These are phyloP conservation scores for Buceros bicornis DNA, from an alignment of 2,797 vertebrate genomes.

Conservation along the genomic window DNA sequence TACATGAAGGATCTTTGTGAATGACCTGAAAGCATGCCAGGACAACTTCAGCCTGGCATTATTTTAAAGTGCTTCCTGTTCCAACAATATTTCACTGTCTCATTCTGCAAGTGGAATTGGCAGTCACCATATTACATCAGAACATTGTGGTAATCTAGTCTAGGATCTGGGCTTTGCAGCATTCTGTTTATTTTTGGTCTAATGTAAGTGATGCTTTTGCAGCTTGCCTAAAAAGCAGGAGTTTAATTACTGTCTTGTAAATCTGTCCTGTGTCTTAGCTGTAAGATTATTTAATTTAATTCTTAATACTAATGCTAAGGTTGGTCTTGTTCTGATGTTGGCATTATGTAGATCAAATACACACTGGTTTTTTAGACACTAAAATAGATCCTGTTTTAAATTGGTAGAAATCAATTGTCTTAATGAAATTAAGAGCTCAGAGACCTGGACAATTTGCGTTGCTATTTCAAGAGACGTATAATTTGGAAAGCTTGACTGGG, in stretches of 20 bases:
- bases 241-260: neutral
- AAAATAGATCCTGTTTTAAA: neutral
- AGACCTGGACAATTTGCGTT: neutral
- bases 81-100: neutral
- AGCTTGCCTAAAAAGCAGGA: neutral
- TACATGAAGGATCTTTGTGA: neutral
- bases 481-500: neutral
- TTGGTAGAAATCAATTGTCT: neutral
- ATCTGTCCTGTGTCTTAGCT: neutral
- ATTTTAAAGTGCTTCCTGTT: neutral
- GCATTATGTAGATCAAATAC: neutral
- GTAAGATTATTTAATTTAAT: neutral
- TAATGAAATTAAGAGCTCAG: neutral
- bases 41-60: neutral
- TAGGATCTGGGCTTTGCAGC: neutral
- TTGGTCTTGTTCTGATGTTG: neutral
- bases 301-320: neutral
- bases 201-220: neutral
- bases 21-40: neutral
- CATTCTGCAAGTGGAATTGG: neutral
- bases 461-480: neutral
- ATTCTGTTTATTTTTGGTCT: neutral
- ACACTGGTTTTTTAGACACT: neutral
- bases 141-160: neutral
- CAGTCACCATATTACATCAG: neutral